Evolutionary conservation across 1,140 invertebrate species (phyloP), one percentile per base, ranked within the genome.

Genomic region (Oncopeltus fasciatus): DNA sequence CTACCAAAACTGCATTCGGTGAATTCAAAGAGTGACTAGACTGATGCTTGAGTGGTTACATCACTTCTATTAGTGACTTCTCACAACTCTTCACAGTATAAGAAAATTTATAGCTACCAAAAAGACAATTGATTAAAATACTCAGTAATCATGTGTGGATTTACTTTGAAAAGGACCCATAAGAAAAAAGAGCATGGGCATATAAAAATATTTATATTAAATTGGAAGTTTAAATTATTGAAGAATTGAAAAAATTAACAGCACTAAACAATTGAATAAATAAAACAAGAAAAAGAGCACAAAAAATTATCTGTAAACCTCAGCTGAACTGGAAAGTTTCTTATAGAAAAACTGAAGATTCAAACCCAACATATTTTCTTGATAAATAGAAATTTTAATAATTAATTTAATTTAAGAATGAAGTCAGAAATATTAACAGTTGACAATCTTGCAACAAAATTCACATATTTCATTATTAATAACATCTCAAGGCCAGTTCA

Each of bases 401-500:
- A n/a, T n/a, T n/a, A n/a, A n/a, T n/a, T n/a, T n/a, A n/a, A n/a
- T n/a, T n/a, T n/a, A n/a, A n/a, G n/a, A n/a, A n/a, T n/a, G n/a
- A n/a, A n/a, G n/a, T n/a, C n/a, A n/a, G n/a, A n/a, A n/a, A n/a
- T n/a, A n/a, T n/a, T n/a, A n/a, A n/a, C n/a, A n/a, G n/a, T n/a
- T n/a, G n/a, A n/a, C n/a, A n/a, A n/a, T n/a, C n/a, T n/a, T n/a
- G n/a, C n/a, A n/a, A n/a, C n/a, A n/a, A n/a, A n/a, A n/a, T n/a
- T n/a, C n/a, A n/a, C n/a, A n/a, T n/a, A n/a, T n/a, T n/a, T n/a
- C n/a, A n/a, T n/a, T n/a, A n/a, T n/a, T n/a, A n/a, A n/a, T n/a
- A n/a, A n/a, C n/a, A n/a, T 14, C 24, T 53, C 49, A 53, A 53
- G 49, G 49, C 24, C 49, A 53, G 49, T 53, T 53, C 49, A 53